Base-by-base conservation (phyloP, 2,113 vertebrate genomes). In the Poeciliopsis retropinna region DNA sequence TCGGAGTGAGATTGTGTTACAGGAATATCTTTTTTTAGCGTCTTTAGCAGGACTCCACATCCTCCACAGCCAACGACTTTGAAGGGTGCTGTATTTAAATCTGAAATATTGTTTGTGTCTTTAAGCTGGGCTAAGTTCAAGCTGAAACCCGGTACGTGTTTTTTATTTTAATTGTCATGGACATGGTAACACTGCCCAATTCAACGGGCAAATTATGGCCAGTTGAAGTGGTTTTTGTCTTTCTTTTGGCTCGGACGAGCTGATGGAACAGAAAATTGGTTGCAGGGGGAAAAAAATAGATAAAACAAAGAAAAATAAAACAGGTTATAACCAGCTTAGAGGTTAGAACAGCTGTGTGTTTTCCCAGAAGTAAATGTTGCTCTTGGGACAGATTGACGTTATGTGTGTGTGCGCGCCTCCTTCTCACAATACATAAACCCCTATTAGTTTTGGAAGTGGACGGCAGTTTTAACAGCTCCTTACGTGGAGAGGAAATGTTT, bases 281-380 rank as follows among this genome's bases (percentile, higher is more conserved):
- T 67, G 76, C 75, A 70, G 60, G 31, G 34, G 34, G 10, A 37
- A 37, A 11, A 70, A 82, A 73, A 68, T 11, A 75, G 74, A 81
- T 54, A 64, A 74, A 65, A 82, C 29, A 84, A 85, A 76, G 31
- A 65, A 72, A 83, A 84, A 83, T 68, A 73, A 66, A 84, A 76
- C 54, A 71, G 72, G 72, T 79, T 86, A 85, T 27, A 85, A 80
- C 62, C 82, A 72, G 77, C 78, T 75, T 82, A 71, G 85, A 88
- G 86, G 90, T 91, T 89, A 90, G 67, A 88, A 89, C 91, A 91
- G 87, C 91, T 91, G 90, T 89, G 83, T 86, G 82, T 73, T 85
- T 92, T 90, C 88, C 88, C 87, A 91, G 88, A 88, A 87, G 86
- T 70, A 83, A 88, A 91, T 90, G 86, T 92, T 92, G 85, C 87